Conservation (phyloP, 2,797 vertebrate species). For the Chrosomus eos region DNA sequence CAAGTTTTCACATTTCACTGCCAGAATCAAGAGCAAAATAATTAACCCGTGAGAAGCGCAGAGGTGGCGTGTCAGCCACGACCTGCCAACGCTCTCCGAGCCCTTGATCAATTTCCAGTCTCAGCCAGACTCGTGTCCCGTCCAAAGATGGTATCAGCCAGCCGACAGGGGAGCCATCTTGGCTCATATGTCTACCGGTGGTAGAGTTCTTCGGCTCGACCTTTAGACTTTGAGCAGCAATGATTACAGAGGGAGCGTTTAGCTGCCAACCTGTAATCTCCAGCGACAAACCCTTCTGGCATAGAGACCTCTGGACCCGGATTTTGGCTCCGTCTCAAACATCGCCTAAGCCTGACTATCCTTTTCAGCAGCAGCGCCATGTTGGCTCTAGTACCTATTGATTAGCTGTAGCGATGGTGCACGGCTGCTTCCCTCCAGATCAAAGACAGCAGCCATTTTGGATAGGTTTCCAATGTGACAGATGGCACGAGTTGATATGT, state of each 20-base stretch:
- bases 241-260: slow-evolving; percentile 47
- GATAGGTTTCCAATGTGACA: slow-evolving; percentile 68
- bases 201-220: slow-evolving; percentile 41
- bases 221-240: slow-evolving; percentile 40
- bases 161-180: slow-evolving; percentile 40
- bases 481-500: slow-evolving; percentile 69
- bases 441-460: slow-evolving; percentile 66
- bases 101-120: slow-evolving; percentile 35
- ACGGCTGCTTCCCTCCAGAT: slow-evolving; percentile 65
- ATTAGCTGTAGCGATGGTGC: slow-evolving; percentile 59
- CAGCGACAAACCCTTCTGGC: slow-evolving; percentile 40
- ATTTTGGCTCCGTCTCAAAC: slow-evolving; percentile 63
- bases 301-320: slow-evolving; percentile 24
- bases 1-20: slow-evolving; percentile 33
- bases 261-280: slow-evolving; percentile 42
- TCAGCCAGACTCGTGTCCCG: slow-evolving; percentile 7
- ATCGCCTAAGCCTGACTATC: slow-evolving; percentile 49
- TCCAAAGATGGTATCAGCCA: slow-evolving; percentile 41
- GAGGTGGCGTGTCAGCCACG: background rate
- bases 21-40: slow-evolving; percentile 36
- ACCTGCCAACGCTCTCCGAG: slow-evolving; percentile 21
- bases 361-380: slow-evolving; percentile 22
- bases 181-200: slow-evolving; percentile 36
- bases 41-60: slow-evolving; percentile 17
- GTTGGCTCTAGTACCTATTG: slow-evolving; percentile 40